These are phyloP conservation scores for Eupithecia subfuscata DNA, from an alignment of 2,888 invertebrate species.

Conservation along the genomic window DNA sequence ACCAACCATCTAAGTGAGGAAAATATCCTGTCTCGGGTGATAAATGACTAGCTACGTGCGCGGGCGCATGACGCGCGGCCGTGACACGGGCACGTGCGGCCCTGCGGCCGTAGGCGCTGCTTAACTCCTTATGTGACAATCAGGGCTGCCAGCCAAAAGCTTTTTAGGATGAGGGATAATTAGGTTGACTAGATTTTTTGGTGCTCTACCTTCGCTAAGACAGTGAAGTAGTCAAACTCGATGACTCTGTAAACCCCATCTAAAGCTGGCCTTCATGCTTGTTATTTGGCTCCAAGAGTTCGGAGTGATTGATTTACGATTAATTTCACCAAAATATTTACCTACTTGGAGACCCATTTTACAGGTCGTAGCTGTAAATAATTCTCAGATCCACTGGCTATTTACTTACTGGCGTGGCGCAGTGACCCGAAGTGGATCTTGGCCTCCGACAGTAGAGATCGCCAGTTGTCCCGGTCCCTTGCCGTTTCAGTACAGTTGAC, in stretches of 20 bases:
- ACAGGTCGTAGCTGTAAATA: background rate
- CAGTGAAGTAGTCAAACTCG: background rate
- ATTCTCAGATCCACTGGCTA: background rate
- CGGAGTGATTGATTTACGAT: background rate
- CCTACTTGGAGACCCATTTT: background rate
- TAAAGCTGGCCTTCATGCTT: background rate
- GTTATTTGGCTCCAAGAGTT: background rate
- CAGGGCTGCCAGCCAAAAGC: constrained; percentile 1
- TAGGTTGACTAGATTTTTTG: background rate
- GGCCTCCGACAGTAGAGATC: too few species aligned
- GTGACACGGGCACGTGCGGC: constrained; percentile 74
- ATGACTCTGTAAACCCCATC: background rate
- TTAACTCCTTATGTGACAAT: constrained; percentile 7
- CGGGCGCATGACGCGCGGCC: constrained; percentile 56
- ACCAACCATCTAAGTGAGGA: background rate
- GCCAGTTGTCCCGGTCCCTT: too few species aligned
- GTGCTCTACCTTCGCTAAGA: background rate
- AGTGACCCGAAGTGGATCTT: too few species aligned
- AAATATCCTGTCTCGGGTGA: background rate
- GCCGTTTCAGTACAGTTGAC: too few species aligned
- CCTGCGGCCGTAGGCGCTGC: constrained; percentile 50
- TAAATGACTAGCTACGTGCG: constrained; percentile 27
- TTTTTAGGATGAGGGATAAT: background rate
- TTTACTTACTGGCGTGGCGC: too few species aligned
- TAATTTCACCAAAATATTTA: background rate